Evolutionary conservation across 2,113 vertebrate species (phyloP).

Genomic region (Lontra canadensis): DNA sequence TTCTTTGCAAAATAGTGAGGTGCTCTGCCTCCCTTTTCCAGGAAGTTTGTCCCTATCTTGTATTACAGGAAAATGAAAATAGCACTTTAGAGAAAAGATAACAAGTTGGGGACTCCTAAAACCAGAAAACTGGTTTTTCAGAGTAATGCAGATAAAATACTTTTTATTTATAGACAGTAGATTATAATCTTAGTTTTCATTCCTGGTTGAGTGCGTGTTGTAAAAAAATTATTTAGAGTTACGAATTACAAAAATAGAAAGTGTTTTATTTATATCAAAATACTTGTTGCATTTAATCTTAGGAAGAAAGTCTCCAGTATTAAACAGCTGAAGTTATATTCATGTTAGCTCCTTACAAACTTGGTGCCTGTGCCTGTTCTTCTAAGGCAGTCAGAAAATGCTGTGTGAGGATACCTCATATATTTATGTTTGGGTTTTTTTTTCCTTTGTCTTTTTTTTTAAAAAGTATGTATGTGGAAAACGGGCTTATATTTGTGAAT

Average conservation of each 20-base stretch:
- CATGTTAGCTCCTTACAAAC: neutral
- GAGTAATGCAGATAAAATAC: neutral
- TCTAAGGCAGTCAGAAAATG: neutral
- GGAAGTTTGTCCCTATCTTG: neutral
- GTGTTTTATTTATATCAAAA: neutral
- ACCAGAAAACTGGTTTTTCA: neutral
- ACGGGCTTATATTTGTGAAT: neutral
- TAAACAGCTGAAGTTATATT: constrained; percentile 30
- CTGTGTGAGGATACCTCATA: neutral
- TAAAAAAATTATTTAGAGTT: neutral
- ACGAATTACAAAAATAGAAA: constrained; percentile 11
- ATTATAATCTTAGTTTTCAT: neutral
- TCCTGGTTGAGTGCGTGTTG: neutral
- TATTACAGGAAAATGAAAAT: neutral
- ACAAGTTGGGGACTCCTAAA: neutral
- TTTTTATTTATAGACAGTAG: neutral
- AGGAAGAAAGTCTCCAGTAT: neutral
- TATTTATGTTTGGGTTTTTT: neutral
- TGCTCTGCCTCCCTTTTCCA: neutral
- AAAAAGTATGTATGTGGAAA: neutral
- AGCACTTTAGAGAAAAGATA: neutral
- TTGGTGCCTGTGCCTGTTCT: neutral
- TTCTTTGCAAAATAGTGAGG: constrained; percentile 16
- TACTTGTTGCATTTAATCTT: constrained; percentile 15
- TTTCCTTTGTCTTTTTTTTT: neutral